Percentiles rank a stretch among this genome's conserved stretches.
phyloP scores from a whole-genome alignment of 2,888 invertebrate species.

The Odontocolon sp. region DNA sequence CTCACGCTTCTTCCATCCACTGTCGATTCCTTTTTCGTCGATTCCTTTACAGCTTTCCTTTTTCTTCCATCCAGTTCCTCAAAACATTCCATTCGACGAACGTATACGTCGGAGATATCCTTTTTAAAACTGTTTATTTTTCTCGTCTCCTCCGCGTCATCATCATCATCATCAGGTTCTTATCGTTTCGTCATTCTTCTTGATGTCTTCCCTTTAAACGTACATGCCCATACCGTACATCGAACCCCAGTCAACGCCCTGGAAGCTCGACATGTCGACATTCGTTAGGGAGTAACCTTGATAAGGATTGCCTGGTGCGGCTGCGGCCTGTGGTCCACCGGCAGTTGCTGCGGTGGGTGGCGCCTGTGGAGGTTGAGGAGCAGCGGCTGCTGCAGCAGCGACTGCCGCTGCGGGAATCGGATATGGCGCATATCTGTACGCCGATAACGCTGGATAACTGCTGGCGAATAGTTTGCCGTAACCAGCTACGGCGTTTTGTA shows the following conservation, averaged over 20 bases:
- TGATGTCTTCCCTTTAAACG: slow-evolving; percentile 83
- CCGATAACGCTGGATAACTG: slow-evolving; percentile 81
- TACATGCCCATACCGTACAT: slow-evolving; percentile 97
- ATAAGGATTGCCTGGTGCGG: slow-evolving; percentile 87
- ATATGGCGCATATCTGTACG: slow-evolving; percentile 77
- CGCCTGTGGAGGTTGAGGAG: slow-evolving; percentile 81
- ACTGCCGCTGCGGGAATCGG: slow-evolving; percentile 77
- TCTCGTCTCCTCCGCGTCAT: neutral
- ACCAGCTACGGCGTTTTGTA: slow-evolving; percentile 84
- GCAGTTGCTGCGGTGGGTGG: slow-evolving; percentile 83
- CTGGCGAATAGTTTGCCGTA: slow-evolving; percentile 86
- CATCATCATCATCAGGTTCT: neutral
- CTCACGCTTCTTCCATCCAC: too few species aligned
- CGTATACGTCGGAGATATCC: neutral
- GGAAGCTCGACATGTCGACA: slow-evolving; percentile 96
- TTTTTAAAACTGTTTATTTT: neutral
- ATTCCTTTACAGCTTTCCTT: neutral
- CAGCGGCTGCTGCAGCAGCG: slow-evolving; percentile 81
- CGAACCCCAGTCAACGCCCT: slow-evolving; percentile 94
- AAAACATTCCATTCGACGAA: neutral
- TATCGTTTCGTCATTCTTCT: neutral
- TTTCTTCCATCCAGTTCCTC: neutral
- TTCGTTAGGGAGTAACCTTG: slow-evolving; percentile 92
- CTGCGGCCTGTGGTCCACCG: slow-evolving; percentile 84
- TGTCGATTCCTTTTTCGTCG: too few species aligned